phyloP scores from a whole-genome alignment of 2,888 invertebrate species.

The Scaptomyza flava region DNA sequence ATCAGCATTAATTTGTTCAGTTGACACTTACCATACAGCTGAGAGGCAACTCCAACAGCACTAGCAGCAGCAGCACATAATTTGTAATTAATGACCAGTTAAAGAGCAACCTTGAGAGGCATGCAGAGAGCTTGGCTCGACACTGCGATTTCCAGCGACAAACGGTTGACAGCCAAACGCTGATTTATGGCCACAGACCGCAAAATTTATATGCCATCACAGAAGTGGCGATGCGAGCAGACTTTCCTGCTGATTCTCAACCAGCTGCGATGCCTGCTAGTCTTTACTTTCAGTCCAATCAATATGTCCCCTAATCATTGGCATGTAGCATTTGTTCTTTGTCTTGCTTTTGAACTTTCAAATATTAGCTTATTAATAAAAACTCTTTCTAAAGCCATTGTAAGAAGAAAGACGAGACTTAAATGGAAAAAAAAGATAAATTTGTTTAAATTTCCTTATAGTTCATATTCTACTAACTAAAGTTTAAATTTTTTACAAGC shows the following conservation, averaged over 20 bases:
- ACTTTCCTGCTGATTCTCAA: constrained; percentile 38
- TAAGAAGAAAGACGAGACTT: neutral
- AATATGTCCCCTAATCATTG: constrained; percentile 24
- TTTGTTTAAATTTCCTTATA: no score
- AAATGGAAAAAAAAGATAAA: no score
- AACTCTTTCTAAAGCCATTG: no score
- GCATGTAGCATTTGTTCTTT: constrained; percentile 4
- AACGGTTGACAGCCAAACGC: constrained; percentile 80
- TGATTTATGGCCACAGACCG: constrained; percentile 80
- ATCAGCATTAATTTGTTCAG: constrained; percentile 75
- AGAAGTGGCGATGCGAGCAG: constrained; percentile 62
- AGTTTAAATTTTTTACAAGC: no score
- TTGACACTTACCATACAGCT: constrained; percentile 72
- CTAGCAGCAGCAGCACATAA: constrained; percentile 57
- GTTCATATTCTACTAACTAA: no score
- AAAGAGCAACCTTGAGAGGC: constrained; percentile 65
- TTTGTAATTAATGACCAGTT: constrained; percentile 79
- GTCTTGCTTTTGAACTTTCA: neutral
- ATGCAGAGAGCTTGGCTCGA: constrained; percentile 30
- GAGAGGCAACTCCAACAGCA: constrained; percentile 26
- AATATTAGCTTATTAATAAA: no score
- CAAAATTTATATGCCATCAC: constrained; percentile 81
- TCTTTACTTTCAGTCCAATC: constrained; percentile 63
- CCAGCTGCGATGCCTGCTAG: constrained; percentile 49
- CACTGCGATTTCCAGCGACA: constrained; percentile 68